A percentile compares a stretch with the other conserved stretches of the same genome.
Conservation (phyloP, 2,888 invertebrate genomes). For the Pheosia tremula region DNA sequence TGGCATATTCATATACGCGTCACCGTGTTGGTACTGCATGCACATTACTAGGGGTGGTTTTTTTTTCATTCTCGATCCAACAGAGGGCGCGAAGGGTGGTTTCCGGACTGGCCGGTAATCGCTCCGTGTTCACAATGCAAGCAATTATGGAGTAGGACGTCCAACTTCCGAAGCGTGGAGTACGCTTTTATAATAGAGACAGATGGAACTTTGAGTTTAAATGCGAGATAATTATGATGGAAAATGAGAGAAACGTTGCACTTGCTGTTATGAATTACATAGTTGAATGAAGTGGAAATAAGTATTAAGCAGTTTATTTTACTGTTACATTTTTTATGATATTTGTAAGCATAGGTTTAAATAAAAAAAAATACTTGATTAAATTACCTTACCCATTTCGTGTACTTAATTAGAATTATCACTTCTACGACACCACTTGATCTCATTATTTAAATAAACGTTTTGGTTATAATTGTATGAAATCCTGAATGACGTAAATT, state of each 20-base stretch:
- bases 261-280: too few relatives aligned
- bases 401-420: too few relatives aligned
- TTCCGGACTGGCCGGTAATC: slow-evolving; percentile 50
- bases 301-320: too few relatives aligned
- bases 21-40: slow-evolving; percentile 49
- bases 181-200: background rate
- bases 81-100: slow-evolving; percentile 39
- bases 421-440: too few relatives aligned
- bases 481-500: too few relatives aligned
- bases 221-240: slow-evolving; percentile 10
- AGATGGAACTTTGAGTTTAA: slow-evolving; percentile 21
- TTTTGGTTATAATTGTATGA: too few relatives aligned
- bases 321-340: too few relatives aligned
- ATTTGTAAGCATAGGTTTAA: too few relatives aligned
- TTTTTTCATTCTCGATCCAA: slow-evolving; percentile 53
- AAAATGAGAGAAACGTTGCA: background rate
- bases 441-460: too few relatives aligned
- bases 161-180: slow-evolving; percentile 35
- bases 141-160: slow-evolving; percentile 54
- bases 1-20: slow-evolving; percentile 20
- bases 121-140: slow-evolving; percentile 57
- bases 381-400: too few relatives aligned
- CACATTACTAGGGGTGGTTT: slow-evolving; percentile 55
- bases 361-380: too few relatives aligned
- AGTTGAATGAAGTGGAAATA: too few relatives aligned